phyloP scores from a whole-genome alignment of 1,140 invertebrate genomes.

The roundworm (Caenorhabditis elegans) region WBcel235 BX284604.4:11749501-11750000 shows the following conservation, averaged over 20 bases:
- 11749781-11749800: neutral
- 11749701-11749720: neutral
- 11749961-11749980: conserved; percentile 27
- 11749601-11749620: too few relatives aligned
- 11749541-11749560: too few relatives aligned
- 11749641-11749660: too few relatives aligned
- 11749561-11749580: too few relatives aligned
- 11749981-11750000: neutral
- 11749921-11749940: conserved; percentile 37
- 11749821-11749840: too few relatives aligned
- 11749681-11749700: neutral
- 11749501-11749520: too few relatives aligned
- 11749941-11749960: conserved; percentile 23
- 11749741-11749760: conserved; percentile 10
- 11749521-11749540: too few relatives aligned
- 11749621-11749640: too few relatives aligned
- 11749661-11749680: conserved; percentile 15
- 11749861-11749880: conserved; percentile 13
- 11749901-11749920: neutral
- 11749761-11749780: neutral
- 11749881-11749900: neutral
- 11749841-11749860: neutral
- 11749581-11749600: too few relatives aligned
- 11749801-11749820: neutral
- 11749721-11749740: neutral